phyloP scores from a whole-genome alignment of 2,797 vertebrate genomes.

The Cephalopachus bancanus region DNA sequence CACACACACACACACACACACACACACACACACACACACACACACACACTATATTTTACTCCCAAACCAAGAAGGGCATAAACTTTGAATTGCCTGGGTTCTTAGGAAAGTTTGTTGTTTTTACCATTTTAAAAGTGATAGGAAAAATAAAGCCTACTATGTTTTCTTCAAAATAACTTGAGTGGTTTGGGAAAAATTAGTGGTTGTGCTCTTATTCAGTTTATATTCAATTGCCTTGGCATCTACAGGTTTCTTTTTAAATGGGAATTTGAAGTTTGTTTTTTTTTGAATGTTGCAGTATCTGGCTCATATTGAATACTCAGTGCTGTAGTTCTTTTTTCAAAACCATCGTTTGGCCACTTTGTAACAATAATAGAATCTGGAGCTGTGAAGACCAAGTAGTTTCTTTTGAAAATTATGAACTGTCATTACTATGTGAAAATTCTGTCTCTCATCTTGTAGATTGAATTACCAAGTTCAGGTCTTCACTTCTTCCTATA shows the following conservation, averaged over 20 bases:
- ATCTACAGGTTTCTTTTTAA: neutral
- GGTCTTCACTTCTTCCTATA: neutral
- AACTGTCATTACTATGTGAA: neutral
- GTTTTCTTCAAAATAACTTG: neutral
- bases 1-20: neutral
- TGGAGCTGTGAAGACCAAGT: neutral
- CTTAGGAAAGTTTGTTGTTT: neutral
- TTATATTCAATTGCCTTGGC: neutral
- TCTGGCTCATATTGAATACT: neutral
- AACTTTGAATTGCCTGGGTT: neutral
- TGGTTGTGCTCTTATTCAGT: neutral
- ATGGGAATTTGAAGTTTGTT: neutral
- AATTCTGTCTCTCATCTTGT: neutral
- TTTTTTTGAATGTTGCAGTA: neutral
- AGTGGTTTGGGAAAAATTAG: neutral
- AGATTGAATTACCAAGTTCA: neutral
- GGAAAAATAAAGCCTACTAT: neutral
- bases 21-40: neutral
- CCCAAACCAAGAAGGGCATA: neutral
- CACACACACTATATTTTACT: neutral
- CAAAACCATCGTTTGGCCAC: neutral
- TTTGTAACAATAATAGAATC: neutral
- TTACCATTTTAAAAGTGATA: neutral
- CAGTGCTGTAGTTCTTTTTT: neutral
- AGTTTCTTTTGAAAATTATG: neutral